A percentile compares a stretch with the other conserved stretches of the same genome.
These are phyloP conservation scores for Hirudinaria manillensis DNA, from an alignment of 2,888 invertebrate species.

Conservation along the genomic window DNA sequence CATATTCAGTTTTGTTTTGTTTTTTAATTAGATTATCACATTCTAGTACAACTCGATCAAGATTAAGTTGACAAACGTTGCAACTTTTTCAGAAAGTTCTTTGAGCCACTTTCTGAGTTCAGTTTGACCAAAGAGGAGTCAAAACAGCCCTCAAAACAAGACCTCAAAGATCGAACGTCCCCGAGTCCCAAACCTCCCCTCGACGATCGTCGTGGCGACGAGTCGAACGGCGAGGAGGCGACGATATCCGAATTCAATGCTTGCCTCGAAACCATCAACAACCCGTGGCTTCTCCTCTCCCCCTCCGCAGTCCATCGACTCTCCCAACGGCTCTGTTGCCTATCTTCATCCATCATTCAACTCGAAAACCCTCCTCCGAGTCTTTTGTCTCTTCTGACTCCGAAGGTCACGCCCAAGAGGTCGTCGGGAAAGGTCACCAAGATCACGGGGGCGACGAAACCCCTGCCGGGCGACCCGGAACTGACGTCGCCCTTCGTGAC, in stretches of 20 bases:
- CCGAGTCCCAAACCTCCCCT: neutral
- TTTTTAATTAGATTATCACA: too few species aligned
- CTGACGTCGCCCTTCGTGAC: neutral
- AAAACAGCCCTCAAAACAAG: too few species aligned
- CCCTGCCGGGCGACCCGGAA: neutral
- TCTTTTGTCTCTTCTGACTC: too few species aligned
- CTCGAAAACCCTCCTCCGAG: neutral
- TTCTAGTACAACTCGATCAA: too few species aligned
- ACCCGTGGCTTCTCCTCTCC: neutral
- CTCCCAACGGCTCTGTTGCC: neutral
- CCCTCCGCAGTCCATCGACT: neutral
- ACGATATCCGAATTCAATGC: neutral
- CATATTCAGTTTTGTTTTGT: too few species aligned
- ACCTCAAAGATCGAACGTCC: neutral
- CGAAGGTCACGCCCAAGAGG: too few species aligned
- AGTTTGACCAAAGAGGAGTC: too few species aligned
- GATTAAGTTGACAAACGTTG: too few species aligned
- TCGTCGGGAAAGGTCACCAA: neutral
- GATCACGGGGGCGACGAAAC: neutral
- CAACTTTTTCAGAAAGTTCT: too few species aligned
- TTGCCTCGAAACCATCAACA: neutral
- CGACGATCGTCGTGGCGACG: neutral
- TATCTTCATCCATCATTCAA: neutral
- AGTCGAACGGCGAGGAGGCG: neutral
- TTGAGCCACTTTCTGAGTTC: too few species aligned